phyloP scores from a whole-genome alignment of 2,113 vertebrate genomes.

The cattle (Bos taurus) region DNA sequence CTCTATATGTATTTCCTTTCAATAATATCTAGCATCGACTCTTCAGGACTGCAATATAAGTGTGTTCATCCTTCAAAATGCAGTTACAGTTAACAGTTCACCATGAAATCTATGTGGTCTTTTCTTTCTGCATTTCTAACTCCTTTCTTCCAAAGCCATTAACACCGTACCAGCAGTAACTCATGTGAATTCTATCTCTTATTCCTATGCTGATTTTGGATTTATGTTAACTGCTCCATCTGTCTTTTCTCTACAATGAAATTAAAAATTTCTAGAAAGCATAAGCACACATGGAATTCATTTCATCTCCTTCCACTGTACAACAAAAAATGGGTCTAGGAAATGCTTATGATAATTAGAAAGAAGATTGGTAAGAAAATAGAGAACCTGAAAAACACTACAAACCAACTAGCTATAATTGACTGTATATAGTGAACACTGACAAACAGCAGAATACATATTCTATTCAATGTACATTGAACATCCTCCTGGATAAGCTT shows the following conservation, averaged over 20 bases:
- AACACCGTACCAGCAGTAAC: neutral
- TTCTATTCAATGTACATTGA: neutral
- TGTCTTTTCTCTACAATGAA: neutral
- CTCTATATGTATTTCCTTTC: neutral
- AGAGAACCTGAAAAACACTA: neutral
- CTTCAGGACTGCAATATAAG: neutral
- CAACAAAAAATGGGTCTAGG: neutral
- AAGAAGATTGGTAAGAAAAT: neutral
- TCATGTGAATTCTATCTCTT: neutral
- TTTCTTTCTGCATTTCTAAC: neutral
- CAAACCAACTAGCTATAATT: neutral
- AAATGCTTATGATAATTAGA: neutral
- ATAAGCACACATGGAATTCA: neutral
- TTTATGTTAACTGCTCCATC: conserved; percentile 28
- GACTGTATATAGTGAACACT: neutral
- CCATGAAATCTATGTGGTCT: neutral
- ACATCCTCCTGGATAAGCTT: neutral
- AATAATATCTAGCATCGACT: neutral
- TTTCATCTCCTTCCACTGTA: neutral
- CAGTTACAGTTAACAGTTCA: neutral
- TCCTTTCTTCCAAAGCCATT: neutral
- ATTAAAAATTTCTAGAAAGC: conserved; percentile 38
- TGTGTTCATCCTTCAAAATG: neutral
- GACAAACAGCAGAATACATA: neutral
- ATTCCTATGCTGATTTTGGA: neutral